These are phyloP conservation scores for Balaeniceps rex DNA, from an alignment of 2,113 vertebrate species.

Conservation along the genomic window DNA sequence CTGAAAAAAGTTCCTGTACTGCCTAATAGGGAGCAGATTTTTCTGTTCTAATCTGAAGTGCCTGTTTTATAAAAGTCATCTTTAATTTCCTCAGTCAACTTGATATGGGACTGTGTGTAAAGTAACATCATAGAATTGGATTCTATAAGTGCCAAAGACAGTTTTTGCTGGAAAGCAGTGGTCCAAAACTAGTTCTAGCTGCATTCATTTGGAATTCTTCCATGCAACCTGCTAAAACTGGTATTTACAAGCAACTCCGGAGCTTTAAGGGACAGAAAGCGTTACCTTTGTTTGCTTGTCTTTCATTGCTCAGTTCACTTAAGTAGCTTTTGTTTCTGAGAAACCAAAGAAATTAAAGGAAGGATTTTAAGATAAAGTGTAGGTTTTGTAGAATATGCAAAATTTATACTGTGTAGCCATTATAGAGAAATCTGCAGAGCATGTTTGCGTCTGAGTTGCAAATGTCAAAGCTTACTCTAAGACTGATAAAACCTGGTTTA, in stretches of 20 bases:
- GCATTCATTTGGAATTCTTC: conserved; percentile 4
- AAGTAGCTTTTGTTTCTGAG: not conserved
- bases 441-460: not conserved
- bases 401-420: not conserved
- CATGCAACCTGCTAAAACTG: not conserved
- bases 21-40: not conserved
- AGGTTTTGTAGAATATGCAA: not conserved
- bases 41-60: not conserved
- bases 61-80: not conserved
- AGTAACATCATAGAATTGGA: not conserved
- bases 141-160: not conserved
- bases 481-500: not conserved
- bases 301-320: not conserved
- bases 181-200: conserved; percentile 21
- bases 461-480: not conserved
- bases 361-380: not conserved
- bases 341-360: conserved; percentile 29
- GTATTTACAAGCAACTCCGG: not conserved
- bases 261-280: not conserved
- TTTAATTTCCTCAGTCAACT: not conserved
- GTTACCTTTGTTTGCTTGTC: not conserved
- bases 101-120: not conserved
- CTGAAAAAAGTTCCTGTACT: not conserved
- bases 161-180: not conserved
- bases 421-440: not conserved